Conservation (phyloP, 2,888 invertebrate genomes). For the Pachydiplax longipennis region DNA sequence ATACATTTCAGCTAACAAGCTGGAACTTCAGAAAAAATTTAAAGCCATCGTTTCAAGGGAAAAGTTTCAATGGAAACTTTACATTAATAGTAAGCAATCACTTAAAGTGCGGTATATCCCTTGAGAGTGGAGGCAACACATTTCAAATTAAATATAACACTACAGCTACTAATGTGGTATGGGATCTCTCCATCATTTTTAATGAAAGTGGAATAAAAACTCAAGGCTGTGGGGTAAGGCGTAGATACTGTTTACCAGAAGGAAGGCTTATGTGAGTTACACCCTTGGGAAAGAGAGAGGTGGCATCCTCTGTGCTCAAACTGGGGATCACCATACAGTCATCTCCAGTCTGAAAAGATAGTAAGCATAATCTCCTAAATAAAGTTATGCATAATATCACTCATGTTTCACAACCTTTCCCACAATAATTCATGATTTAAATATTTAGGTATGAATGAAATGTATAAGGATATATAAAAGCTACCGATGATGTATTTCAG, state of each 20-base stretch:
- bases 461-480: too few relatives aligned
- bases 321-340: slow-evolving; percentile 91
- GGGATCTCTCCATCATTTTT: background rate
- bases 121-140: background rate
- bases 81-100: too few relatives aligned
- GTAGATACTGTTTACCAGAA: slow-evolving; percentile 85
- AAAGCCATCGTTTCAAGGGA: too few relatives aligned
- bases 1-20: too few relatives aligned
- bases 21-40: too few relatives aligned
- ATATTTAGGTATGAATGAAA: too few relatives aligned
- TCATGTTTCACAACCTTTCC: too few relatives aligned
- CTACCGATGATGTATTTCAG: too few relatives aligned
- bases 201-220: too few relatives aligned
- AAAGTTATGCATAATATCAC: too few relatives aligned
- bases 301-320: slow-evolving; percentile 74
- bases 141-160: background rate
- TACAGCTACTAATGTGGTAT: background rate
- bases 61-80: too few relatives aligned
- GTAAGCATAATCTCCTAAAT: background rate
- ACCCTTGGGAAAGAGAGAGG: slow-evolving; percentile 74
- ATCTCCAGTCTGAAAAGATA: slow-evolving; percentile 74
- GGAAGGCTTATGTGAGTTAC: slow-evolving; percentile 75
- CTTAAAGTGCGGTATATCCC: background rate
- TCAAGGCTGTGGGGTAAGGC: slow-evolving; percentile 71
- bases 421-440: too few relatives aligned